Base-by-base conservation (phyloP, 2,113 vertebrate species). In the Heterocephalus glaber region DNA sequence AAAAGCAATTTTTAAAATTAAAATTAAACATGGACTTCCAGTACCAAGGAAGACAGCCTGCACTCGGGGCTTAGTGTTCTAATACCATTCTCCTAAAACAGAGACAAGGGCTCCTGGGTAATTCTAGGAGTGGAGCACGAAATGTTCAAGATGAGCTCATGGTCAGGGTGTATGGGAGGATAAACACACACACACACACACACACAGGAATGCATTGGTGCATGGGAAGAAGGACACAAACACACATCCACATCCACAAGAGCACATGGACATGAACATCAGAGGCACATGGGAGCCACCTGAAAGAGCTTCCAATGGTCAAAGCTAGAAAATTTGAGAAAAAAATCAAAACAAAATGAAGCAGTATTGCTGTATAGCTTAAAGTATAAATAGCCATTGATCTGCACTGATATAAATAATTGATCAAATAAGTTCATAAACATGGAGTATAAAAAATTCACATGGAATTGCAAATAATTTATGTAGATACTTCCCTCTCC, bases 161-260 rank as follows among this genome's bases (percentile, higher is more conserved):
- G 61, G 6, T 49, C 8, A 28, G 28, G 8, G 63, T 56, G 17
- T 47, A 30, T 44, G 47, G 41, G 26, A 60, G 0, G 4, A 4
- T 3, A n/a, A 19, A 61, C 9, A 66, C 1, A 68, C 0, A 33
- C 33, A 76, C 56, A 28, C 26, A 66, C 28, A 72, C 2, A 66
- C 0, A 63, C 20, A 1, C 13, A 10, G 4, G 33, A 24, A 81
- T 26, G 54, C 2, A 76, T 0, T 72, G 19, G 76, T 56, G 12
- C 24, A n/a, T 44, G 56, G 35, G 19, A 66, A 0, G 9, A 9
- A 6, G 28, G 5, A 52, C 5, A 52, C 0, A 68, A 0, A 33
- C 33, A 76, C 61, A 68, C 14, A 68, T 16, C 13, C 14, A 9
- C 9, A 54, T 26, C 24, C 20, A 54, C 8, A 35, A n/a, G 11